Percentiles rank a stretch among this genome's conserved stretches.
Conservation (phyloP, 1,140 invertebrate genomes). For the Orchesella cincta region DNA sequence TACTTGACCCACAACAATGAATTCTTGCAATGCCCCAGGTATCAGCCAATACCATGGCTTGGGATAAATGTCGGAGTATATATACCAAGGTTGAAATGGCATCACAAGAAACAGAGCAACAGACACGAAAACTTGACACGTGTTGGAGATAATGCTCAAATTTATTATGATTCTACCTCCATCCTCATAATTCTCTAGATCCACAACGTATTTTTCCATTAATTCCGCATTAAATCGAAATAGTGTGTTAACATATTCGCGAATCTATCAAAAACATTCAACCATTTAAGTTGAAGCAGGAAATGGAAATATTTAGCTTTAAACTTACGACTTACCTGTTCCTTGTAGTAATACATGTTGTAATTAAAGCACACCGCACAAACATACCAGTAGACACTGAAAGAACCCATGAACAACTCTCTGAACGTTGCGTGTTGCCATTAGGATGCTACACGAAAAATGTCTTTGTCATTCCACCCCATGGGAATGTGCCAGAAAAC, state of each 20-base stretch:
- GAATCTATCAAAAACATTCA: background rate
- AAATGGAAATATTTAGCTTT: no score
- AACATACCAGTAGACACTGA: conserved; percentile 36
- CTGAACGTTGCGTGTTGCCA: conserved; percentile 19
- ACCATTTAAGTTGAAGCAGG: background rate
- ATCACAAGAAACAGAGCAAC: conserved; percentile 30
- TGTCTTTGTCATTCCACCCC: conserved; percentile 28
- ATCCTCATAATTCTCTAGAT: conserved; percentile 30
- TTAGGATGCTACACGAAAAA: background rate
- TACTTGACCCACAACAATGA: conserved; percentile 13
- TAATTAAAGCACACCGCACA: conserved; percentile 23
- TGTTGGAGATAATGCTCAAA: conserved; percentile 15
- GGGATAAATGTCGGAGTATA: conserved; percentile 1
- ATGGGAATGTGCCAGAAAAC: conserved; percentile 23
- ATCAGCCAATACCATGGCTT: conserved; percentile 30
- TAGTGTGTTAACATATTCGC: conserved; percentile 31
- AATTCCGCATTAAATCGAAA: background rate
- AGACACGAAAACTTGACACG: conserved; percentile 25
- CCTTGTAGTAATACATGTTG: conserved; percentile 31
- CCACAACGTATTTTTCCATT: background rate
- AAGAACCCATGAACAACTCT: conserved; percentile 32
- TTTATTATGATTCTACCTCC: conserved; percentile 33
- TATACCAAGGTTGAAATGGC: background rate
- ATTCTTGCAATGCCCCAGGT: conserved; percentile 32
- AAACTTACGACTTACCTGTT: background rate